These are phyloP conservation scores for Germaria angustata DNA, from an alignment of 2,888 invertebrate genomes.

Conservation along the genomic window DNA sequence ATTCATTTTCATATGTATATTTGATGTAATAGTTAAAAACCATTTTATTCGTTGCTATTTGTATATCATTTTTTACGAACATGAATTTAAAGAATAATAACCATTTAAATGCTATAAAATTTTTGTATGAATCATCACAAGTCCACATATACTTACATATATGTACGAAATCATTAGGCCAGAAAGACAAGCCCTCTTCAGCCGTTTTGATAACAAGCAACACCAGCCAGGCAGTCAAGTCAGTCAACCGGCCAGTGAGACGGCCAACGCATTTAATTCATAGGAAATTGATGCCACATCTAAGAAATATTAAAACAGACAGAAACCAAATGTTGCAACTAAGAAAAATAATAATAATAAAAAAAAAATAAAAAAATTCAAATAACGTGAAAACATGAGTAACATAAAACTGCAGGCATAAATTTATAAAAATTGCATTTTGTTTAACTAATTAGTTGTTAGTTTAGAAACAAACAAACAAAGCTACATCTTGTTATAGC, in stretches of 20 bases:
- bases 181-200: constrained; percentile 55
- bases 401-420: constrained; percentile 21
- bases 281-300: constrained; percentile 59
- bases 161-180: constrained; percentile 29
- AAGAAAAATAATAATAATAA: too few species aligned
- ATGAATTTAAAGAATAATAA: constrained; percentile 3
- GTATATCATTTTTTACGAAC: background rate
- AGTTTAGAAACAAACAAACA: constrained; percentile 46
- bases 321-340: constrained; percentile 58
- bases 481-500: constrained; percentile 17
- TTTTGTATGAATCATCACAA: constrained; percentile 34
- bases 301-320: constrained; percentile 33
- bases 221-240: too few species aligned
- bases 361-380: constrained; percentile 40
- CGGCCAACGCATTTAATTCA: constrained; percentile 56
- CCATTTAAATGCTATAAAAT: constrained; percentile 1
- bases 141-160: background rate
- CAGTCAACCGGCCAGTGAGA: constrained; percentile 7
- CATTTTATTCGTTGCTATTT: background rate
- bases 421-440: constrained; percentile 56
- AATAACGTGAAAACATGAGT: constrained; percentile 14
- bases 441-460: constrained; percentile 64
- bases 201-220: constrained; percentile 31
- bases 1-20: constrained; percentile 45
- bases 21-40: constrained; percentile 47